Evolutionary conservation across 2,888 invertebrate genomes (phyloP).

Genomic region (Steinernema scapterisci): DNA sequence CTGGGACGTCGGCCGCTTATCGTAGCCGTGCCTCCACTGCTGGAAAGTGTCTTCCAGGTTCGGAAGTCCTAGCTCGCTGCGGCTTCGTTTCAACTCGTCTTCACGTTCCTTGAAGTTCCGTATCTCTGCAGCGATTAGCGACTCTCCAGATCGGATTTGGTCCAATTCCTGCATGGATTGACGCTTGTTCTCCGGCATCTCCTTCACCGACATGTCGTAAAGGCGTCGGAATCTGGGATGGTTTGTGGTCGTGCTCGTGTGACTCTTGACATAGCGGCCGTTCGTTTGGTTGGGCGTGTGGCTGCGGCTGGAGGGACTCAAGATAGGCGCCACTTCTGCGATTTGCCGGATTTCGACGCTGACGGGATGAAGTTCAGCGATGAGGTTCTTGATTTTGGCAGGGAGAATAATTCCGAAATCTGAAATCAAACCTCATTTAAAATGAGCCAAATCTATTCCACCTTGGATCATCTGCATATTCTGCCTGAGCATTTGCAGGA

Average conservation of each 20-base stretch:
- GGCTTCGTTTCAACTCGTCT: constrained; percentile 69
- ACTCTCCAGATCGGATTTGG: constrained; percentile 36
- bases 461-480: constrained; percentile 27
- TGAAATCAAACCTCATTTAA: background rate
- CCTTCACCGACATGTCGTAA: constrained; percentile 12
- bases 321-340: constrained; percentile 26
- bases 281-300: constrained; percentile 12
- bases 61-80: constrained; percentile 47
- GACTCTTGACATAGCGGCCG: constrained; percentile 35
- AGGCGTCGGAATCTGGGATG: constrained; percentile 17
- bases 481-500: constrained; percentile 20
- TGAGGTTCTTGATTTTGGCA: constrained; percentile 21
- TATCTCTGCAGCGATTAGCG: constrained; percentile 67
- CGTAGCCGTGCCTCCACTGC: constrained; percentile 36
- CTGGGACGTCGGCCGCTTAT: background rate
- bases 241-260: constrained; percentile 10
- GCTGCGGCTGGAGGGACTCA: constrained; percentile 21
- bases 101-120: constrained; percentile 70
- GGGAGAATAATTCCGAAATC: constrained; percentile 36
- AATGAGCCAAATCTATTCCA: background rate
- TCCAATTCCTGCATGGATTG: constrained; percentile 34
- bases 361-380: constrained; percentile 9
- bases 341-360: constrained; percentile 32
- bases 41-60: constrained; percentile 42
- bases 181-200: constrained; percentile 1